These are phyloP conservation scores for Falco berigora DNA, from an alignment of 2,797 vertebrate genomes.

Conservation along the genomic window DNA sequence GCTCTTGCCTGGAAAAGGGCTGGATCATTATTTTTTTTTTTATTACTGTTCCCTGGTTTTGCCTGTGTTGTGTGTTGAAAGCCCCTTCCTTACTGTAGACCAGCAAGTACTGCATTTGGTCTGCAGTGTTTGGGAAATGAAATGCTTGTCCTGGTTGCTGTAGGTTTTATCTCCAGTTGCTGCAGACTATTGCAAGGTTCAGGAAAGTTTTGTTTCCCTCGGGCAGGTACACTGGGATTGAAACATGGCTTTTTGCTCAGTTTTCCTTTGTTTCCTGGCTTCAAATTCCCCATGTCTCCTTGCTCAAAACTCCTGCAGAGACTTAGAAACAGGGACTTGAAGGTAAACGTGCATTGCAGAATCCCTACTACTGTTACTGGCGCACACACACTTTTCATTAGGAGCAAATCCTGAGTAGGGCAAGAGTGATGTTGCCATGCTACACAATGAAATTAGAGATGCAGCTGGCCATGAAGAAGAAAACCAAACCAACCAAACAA, in stretches of 20 bases:
- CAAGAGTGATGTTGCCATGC: neutral
- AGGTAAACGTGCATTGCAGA: neutral
- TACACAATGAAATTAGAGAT: slow-evolving; percentile 1
- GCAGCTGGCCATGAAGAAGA: neutral
- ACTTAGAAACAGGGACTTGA: neutral
- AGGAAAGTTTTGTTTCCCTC: neutral
- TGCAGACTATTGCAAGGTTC: neutral
- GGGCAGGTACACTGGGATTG: neutral
- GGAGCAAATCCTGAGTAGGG: neutral
- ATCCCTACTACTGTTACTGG: neutral
- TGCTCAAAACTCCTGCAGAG: neutral
- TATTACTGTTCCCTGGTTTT: neutral
- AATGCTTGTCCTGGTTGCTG: neutral
- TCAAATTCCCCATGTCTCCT: neutral
- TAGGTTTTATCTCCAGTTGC: neutral
- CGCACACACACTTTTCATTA: neutral
- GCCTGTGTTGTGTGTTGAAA: neutral
- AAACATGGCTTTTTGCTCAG: neutral
- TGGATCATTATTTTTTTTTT: neutral
- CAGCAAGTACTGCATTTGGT: neutral
- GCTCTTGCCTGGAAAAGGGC: neutral
- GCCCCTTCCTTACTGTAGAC: neutral
- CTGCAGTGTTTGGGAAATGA: neutral
- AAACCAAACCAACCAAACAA: neutral
- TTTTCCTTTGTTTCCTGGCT: neutral